Conservation (phyloP, 2,888 invertebrate genomes). For the Cephus pygmeus region DNA sequence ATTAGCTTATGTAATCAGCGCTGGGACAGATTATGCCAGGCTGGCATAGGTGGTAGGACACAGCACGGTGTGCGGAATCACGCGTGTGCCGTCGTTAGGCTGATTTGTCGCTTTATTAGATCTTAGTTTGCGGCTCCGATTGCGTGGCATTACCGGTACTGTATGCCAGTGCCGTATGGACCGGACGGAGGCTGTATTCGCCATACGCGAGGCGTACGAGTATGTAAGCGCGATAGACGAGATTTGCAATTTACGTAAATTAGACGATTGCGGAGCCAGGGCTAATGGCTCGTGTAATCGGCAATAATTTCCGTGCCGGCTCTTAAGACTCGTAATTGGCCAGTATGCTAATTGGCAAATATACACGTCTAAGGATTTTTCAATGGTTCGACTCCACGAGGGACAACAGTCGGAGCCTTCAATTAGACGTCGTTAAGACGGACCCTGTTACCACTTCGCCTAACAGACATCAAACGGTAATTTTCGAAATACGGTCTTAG, state of each 20-base stretch:
- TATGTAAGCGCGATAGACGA: constrained; percentile 13
- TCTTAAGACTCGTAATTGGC: constrained; percentile 22
- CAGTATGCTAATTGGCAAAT: constrained; percentile 17
- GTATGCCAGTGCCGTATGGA: constrained; percentile 18
- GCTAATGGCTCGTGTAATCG: constrained; percentile 25
- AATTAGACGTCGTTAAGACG: background rate
- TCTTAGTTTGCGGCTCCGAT: constrained; percentile 55
- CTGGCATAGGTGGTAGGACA: background rate
- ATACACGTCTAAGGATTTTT: background rate
- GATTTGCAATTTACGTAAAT: constrained; percentile 41
- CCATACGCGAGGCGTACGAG: constrained; percentile 11
- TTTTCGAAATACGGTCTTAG: background rate
- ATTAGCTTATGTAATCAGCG: constrained; percentile 5
- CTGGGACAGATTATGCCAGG: background rate
- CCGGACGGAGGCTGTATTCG: background rate
- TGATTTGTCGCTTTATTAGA: constrained; percentile 67
- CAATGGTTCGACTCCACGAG: background rate
- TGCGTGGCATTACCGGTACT: constrained; percentile 37
- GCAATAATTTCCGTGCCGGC: constrained; percentile 22
- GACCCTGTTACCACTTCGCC: background rate
- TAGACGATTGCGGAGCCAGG: constrained; percentile 31
- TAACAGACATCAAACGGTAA: background rate
- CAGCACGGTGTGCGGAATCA: background rate
- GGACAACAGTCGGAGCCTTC: background rate
- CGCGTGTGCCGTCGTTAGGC: constrained; percentile 47